Conservation (phyloP, 2,888 invertebrate genomes). For the Habrosyne pyritoides region DNA sequence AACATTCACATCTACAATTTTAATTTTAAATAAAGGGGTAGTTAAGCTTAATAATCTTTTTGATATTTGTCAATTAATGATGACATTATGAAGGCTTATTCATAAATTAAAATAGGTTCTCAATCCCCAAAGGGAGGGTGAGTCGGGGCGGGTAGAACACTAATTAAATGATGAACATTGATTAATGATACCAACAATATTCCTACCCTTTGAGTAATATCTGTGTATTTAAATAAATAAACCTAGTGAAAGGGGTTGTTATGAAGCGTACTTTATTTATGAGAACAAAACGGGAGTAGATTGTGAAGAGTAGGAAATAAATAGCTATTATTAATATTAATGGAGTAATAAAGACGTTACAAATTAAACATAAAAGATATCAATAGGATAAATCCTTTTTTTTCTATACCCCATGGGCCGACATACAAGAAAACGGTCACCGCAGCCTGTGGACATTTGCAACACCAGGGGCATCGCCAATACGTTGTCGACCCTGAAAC, state of each 20-base stretch:
- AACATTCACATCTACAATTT: neutral
- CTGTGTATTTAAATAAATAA: slow-evolving; percentile 5
- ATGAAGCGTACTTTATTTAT: neutral
- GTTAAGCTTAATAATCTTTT: neutral
- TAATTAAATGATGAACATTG: slow-evolving; percentile 24
- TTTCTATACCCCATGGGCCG: too few relatives aligned
- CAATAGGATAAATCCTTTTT: too few relatives aligned
- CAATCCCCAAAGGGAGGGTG: slow-evolving; percentile 6
- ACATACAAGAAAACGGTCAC: too few relatives aligned
- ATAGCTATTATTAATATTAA: neutral
- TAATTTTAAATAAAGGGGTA: neutral
- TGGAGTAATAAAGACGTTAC: neutral
- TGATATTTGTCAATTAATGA: slow-evolving; percentile 5
- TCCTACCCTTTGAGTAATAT: slow-evolving; percentile 7
- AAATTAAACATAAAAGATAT: too few relatives aligned
- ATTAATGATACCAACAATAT: slow-evolving; percentile 7
- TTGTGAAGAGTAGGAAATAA: neutral
- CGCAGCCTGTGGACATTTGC: too few relatives aligned
- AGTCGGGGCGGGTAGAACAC: slow-evolving; percentile 22
- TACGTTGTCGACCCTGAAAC: too few relatives aligned
- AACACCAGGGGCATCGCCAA: too few relatives aligned
- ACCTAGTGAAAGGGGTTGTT: neutral
- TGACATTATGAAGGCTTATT: slow-evolving; percentile 3
- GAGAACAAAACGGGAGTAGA: neutral
- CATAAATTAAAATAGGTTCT: slow-evolving; percentile 9